phyloP scores from a whole-genome alignment of 2,113 vertebrate species.

The Castor canadensis region DNA sequence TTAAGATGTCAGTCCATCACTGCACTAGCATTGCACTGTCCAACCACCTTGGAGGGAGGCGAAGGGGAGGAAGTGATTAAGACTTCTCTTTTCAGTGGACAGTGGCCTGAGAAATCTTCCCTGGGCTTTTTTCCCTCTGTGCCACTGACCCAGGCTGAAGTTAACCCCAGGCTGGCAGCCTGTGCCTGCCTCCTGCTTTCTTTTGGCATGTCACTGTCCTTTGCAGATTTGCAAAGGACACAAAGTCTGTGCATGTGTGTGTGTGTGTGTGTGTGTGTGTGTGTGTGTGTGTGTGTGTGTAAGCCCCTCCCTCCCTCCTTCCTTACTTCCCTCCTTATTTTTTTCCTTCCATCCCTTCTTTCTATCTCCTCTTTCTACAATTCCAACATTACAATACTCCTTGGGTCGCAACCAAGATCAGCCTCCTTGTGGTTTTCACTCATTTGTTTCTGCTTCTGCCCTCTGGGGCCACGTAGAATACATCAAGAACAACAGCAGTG shows the following conservation, averaged over 20 bases:
- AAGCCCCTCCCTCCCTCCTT: background rate
- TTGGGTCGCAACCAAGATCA: background rate
- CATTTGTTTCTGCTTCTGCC: background rate
- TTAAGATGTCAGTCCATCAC: background rate
- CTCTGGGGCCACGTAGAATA: background rate
- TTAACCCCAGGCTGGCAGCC: background rate
- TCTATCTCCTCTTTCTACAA: background rate
- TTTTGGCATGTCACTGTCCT: background rate
- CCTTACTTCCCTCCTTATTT: background rate
- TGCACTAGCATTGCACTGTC: background rate
- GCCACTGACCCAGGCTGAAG: too few species aligned
- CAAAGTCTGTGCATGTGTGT: too few species aligned
- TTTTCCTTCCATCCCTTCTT: background rate
- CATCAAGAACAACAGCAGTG: fast-evolving
- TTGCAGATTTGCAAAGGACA: background rate
- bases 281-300: background rate
- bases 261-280: background rate
- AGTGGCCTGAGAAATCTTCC: background rate
- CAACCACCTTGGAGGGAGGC: background rate
- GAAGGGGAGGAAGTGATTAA: background rate
- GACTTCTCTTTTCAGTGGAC: background rate
- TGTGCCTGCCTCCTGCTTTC: background rate
- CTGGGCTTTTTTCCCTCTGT: background rate
- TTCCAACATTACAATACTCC: background rate
- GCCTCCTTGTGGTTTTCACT: background rate